These are phyloP conservation scores for Diarsia mendica DNA, from an alignment of 2,888 invertebrate species.

Conservation along the genomic window DNA sequence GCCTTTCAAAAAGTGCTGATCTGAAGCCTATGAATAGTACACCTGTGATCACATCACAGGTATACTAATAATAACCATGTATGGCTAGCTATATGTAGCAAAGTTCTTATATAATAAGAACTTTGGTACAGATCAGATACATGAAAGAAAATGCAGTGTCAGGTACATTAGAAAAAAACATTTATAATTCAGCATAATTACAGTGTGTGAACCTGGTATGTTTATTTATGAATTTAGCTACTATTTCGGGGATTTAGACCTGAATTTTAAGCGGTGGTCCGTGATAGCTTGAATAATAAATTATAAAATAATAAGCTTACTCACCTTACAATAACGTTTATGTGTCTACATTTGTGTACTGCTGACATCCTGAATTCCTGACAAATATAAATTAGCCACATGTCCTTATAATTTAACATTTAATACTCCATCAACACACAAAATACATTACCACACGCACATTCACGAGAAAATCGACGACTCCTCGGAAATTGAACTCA, in stretches of 20 bases:
- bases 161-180: too few relatives aligned
- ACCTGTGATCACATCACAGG: too few relatives aligned
- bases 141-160: neutral
- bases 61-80: too few relatives aligned
- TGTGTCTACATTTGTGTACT: too few relatives aligned
- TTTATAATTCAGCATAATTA: neutral
- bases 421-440: neutral
- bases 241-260: neutral
- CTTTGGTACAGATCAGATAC: neutral
- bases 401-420: neutral
- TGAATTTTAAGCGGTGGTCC: neutral
- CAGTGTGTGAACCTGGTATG: neutral
- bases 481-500: slow-evolving; percentile 61
- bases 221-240: too few relatives aligned
- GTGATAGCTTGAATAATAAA: neutral
- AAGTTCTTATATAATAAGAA: too few relatives aligned
- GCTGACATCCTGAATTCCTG: neutral
- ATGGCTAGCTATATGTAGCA: too few relatives aligned
- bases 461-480: slow-evolving; percentile 35
- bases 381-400: slow-evolving; percentile 15
- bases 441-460: slow-evolving; percentile 35
- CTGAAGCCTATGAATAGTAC: too few relatives aligned
- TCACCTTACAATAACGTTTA: neutral
- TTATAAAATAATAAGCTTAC: neutral
- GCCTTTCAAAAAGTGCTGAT: too few relatives aligned